Conservation (phyloP, 1,140 invertebrate genomes). For the Heliconius eleuchia region DNA sequence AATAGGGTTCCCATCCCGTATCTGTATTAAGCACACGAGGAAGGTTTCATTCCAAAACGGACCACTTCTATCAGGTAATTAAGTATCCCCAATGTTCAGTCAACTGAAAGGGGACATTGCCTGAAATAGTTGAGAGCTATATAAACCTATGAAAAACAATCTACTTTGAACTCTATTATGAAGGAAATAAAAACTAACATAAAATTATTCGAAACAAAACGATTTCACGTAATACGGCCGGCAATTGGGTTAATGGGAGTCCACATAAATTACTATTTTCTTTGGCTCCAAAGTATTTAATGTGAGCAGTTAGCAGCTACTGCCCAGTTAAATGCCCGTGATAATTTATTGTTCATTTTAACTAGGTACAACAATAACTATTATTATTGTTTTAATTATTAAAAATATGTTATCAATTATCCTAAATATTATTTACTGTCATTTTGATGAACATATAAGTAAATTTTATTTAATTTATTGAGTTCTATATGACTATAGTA, state of each 20-base stretch:
- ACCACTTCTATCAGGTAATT: slow-evolving; percentile 56
- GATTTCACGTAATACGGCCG: slow-evolving; percentile 36
- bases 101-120: slow-evolving; percentile 50
- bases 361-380: not conserved
- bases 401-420: not conserved
- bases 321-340: slow-evolving; percentile 8
- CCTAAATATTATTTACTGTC: too few species aligned
- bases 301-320: slow-evolving; percentile 41
- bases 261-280: slow-evolving; percentile 54
- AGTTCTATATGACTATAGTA: not conserved
- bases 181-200: slow-evolving; percentile 17
- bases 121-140: slow-evolving; percentile 47
- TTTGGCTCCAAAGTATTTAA: slow-evolving; percentile 47
- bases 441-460: not conserved
- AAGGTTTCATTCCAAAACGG: slow-evolving; percentile 43
- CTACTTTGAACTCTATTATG: slow-evolving; percentile 34
- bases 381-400: not conserved
- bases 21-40: slow-evolving; percentile 36
- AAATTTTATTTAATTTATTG: not conserved
- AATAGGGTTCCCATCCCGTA: slow-evolving; percentile 12
- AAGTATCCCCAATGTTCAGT: slow-evolving; percentile 53
- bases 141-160: slow-evolving; percentile 29
- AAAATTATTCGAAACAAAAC: slow-evolving; percentile 18
- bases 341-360: not conserved
- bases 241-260: slow-evolving; percentile 54